Percentiles rank a stretch among this genome's conserved stretches.
phyloP scores from a whole-genome alignment of 2,888 invertebrate genomes.

The Rotaria magnacalcarata region DNA sequence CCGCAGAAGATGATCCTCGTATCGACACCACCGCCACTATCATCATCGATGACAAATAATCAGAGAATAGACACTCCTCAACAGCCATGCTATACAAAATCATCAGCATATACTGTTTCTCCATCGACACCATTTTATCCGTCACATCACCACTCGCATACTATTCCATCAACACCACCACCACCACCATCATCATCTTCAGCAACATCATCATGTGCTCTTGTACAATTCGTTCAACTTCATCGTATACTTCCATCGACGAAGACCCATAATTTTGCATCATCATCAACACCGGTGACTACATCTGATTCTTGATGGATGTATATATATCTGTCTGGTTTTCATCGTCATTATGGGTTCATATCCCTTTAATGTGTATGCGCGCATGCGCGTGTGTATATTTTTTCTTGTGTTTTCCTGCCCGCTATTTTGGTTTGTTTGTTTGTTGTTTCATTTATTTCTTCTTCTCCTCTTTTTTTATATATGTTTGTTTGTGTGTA shows the following conservation, averaged over 20 bases:
- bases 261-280: constrained; percentile 7
- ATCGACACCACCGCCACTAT: constrained; percentile 10
- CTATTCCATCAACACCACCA: background rate
- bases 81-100: background rate
- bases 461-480: background rate
- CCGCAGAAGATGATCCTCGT: background rate
- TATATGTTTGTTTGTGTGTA: constrained; percentile 4
- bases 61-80: background rate
- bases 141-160: background rate
- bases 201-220: background rate
- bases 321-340: background rate
- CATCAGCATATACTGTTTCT: background rate
- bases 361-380: constrained; percentile 11
- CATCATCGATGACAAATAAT: background rate
- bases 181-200: background rate
- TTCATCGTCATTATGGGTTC: background rate
- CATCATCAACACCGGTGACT: constrained; percentile 13
- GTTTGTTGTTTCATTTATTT: constrained; percentile 26
- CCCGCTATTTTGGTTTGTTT: constrained; percentile 15
- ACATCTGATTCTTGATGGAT: background rate
- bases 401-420: background rate
- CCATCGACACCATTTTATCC: background rate
- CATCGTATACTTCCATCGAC: background rate
- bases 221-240: background rate
- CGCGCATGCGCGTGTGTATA: constrained; percentile 23